These are phyloP conservation scores for Nephotettix cincticeps DNA, from an alignment of 1,140 invertebrate species.

Conservation along the genomic window DNA sequence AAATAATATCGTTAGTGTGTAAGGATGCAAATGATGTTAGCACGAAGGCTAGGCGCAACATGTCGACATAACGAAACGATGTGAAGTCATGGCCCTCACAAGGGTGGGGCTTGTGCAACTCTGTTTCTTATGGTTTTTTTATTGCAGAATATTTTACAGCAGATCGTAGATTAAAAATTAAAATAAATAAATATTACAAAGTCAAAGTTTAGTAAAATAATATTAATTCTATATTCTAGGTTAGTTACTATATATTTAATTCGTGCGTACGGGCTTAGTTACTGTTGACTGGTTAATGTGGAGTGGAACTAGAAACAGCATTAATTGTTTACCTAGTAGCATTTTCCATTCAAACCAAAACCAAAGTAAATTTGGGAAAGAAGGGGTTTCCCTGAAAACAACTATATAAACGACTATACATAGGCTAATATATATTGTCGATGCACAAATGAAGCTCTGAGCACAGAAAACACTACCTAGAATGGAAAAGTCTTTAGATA, in stretches of 20 bases:
- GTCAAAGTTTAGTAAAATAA: no score
- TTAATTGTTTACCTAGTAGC: slow-evolving; percentile 20
- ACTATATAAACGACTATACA: slow-evolving; percentile 24
- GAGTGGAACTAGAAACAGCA: slow-evolving; percentile 15
- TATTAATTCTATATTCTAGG: no score
- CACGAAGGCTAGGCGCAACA: no score
- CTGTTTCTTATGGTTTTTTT: neutral
- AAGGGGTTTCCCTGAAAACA: neutral
- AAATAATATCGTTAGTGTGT: no score
- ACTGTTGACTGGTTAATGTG: slow-evolving; percentile 14
- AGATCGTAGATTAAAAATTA: neutral
- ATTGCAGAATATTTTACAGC: no score
- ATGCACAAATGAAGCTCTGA: slow-evolving; percentile 15
- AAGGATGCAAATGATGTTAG: no score
- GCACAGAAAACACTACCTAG: no score
- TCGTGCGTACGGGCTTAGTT: neutral
- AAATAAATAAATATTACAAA: neutral
- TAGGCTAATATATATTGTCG: neutral
- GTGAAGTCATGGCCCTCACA: neutral
- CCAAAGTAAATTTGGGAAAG: slow-evolving; percentile 13
- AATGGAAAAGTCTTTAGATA: no score
- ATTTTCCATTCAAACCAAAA: slow-evolving; percentile 13
- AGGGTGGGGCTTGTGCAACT: neutral
- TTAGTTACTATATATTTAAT: neutral
- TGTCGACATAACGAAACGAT: no score